These are phyloP conservation scores for Agrochola litura DNA, from an alignment of 2,888 invertebrate species.

Conservation along the genomic window DNA sequence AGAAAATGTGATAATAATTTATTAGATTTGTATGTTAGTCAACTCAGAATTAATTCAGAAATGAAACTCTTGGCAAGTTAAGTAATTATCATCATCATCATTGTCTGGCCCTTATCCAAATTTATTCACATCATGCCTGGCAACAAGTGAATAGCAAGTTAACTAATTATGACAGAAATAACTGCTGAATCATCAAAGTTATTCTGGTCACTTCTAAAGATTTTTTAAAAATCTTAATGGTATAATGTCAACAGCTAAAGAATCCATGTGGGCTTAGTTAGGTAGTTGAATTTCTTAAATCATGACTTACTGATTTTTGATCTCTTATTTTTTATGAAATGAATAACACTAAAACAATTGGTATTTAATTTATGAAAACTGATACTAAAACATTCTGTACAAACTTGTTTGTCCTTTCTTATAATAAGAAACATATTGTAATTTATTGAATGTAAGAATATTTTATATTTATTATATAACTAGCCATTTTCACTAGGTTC, in stretches of 20 bases:
- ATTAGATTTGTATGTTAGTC: constrained; percentile 78
- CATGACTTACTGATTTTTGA: neutral
- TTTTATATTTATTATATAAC: neutral
- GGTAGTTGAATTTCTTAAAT: neutral
- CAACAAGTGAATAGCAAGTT: constrained; percentile 7
- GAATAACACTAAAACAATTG: too few species aligned
- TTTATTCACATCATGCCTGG: neutral
- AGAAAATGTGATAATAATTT: constrained; percentile 76
- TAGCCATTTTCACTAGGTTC: neutral
- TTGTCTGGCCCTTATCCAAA: neutral
- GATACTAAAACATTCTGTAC: too few species aligned
- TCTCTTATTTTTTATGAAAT: neutral
- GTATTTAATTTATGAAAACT: too few species aligned
- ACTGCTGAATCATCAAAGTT: neutral
- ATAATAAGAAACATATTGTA: neutral
- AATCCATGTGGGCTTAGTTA: neutral
- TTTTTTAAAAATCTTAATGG: too few species aligned
- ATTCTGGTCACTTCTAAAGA: neutral
- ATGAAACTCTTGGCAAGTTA: neutral
- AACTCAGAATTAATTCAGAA: constrained; percentile 62
- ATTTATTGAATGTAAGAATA: neutral
- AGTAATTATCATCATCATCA: neutral
- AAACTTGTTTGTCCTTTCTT: too few species aligned
- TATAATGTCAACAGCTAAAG: too few species aligned
- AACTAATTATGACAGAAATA: neutral